phyloP scores from a whole-genome alignment of 2,888 invertebrate genomes.

The Dascillus cervinus region DNA sequence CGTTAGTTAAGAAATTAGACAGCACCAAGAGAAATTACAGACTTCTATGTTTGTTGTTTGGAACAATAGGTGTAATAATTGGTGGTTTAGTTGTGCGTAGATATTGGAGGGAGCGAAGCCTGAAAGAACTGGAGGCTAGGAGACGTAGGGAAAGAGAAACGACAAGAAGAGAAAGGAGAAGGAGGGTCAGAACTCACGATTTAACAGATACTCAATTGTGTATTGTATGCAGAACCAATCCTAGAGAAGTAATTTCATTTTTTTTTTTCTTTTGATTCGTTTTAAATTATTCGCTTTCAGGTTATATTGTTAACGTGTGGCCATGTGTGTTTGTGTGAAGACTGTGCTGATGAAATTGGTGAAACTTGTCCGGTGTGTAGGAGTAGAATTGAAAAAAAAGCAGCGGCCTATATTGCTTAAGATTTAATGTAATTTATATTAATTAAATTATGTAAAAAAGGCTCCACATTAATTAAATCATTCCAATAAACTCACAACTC shows the following conservation, averaged over 20 bases:
- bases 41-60: conserved; percentile 48
- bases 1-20: conserved; percentile 64
- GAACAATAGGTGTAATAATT: conserved; percentile 48
- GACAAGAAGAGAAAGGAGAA: conserved; percentile 58
- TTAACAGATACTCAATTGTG: conserved; percentile 62
- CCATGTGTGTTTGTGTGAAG: conserved; percentile 83
- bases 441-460: no score
- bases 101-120: conserved; percentile 46
- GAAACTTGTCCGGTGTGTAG: conserved; percentile 76
- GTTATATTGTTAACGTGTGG: conserved; percentile 83
- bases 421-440: conserved; percentile 1
- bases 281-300: conserved; percentile 39
- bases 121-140: conserved; percentile 49
- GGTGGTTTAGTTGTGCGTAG: conserved; percentile 44
- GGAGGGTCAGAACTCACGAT: conserved; percentile 55
- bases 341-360: conserved; percentile 65
- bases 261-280: conserved; percentile 6
- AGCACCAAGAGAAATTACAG: conserved; percentile 61
- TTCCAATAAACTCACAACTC: no score
- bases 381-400: conserved; percentile 56
- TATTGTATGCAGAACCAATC: conserved; percentile 79
- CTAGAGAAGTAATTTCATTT: conserved; percentile 57
- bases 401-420: conserved; percentile 70
- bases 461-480: no score
- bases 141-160: conserved; percentile 56